A percentile compares a stretch with the other conserved stretches of the same genome.
Conservation (phyloP, 2,888 invertebrate species). For the Cheilosia grossa region DNA sequence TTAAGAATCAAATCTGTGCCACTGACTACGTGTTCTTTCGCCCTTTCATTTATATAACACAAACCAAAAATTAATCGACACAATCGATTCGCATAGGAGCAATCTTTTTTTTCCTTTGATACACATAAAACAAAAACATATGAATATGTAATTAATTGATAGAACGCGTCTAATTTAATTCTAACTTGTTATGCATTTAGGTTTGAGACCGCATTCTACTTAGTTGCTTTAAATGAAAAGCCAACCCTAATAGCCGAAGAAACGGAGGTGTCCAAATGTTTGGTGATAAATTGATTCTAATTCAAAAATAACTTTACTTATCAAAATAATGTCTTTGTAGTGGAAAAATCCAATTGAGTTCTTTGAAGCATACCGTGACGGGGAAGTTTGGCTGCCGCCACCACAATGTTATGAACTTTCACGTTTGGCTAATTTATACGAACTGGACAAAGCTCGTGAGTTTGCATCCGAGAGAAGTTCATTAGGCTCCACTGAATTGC, state of each 20-base stretch:
- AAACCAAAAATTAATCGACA: too few relatives aligned
- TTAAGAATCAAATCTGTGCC: too few relatives aligned
- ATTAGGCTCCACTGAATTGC: conserved; percentile 84
- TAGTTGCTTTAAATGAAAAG: conserved; percentile 41
- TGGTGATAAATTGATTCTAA: conserved; percentile 2
- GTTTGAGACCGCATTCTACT: conserved; percentile 60
- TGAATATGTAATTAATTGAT: too few relatives aligned
- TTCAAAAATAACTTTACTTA: neutral
- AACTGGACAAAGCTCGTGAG: conserved; percentile 85
- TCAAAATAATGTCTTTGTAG: conserved; percentile 83
- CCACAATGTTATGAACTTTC: conserved; percentile 92
- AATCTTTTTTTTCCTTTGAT: too few relatives aligned
- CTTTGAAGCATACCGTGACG: conserved; percentile 75
- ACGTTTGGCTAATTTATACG: conserved; percentile 85
- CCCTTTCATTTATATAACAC: too few relatives aligned
- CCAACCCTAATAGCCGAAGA: conserved; percentile 78
- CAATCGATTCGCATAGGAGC: too few relatives aligned
- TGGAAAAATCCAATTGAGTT: conserved; percentile 86
- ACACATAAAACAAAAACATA: too few relatives aligned
- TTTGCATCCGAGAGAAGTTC: conserved; percentile 86
- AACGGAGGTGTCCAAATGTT: conserved; percentile 50
- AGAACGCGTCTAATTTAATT: neutral
- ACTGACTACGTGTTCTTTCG: too few relatives aligned
- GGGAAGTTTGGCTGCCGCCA: conserved; percentile 85
- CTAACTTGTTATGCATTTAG: conserved; percentile 3